Base-by-base conservation (phyloP, 1,140 invertebrate genomes). In the Drosophila novamexicana region DNA sequence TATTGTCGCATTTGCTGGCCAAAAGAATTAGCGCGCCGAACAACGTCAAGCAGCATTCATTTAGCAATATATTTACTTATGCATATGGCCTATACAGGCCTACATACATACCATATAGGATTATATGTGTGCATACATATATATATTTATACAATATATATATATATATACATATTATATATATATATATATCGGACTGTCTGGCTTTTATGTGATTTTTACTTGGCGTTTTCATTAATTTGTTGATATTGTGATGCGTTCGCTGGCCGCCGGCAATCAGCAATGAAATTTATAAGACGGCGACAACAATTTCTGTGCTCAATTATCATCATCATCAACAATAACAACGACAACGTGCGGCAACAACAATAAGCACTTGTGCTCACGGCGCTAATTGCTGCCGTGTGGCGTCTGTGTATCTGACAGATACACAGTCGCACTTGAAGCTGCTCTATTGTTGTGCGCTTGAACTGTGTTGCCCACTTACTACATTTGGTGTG, bases 1-100 rank as follows among this genome's bases (percentile, higher is more conserved):
- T 90, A 90, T 90, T 90, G 85, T 89, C 85, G 85, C 85, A 80
- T 88, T 88, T 84, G 81, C 81, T 86, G 81, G 84, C 76, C 83
- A 88, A 89, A 89, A 78, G 84, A 89, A 89, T 89, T 89, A 84
- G 84, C 84, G 84, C 84, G 80, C 69, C 58, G 63, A 86, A 75
- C 77, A 67, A 64, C 84, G 76, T 83, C 73, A 79, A 84, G 66
- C 82, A 71, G 69, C 75, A 84, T 85, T 77, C 40, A 57, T 58
- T 72, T 56, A 32, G 61, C 45, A 42, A 53, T 61, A 74, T 61
- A 72, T 47, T 58, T 72, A 69, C 64, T 54, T 59, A 44, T 45
- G 53, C 40, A 44, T 65, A 44, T 65, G 18, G 47, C 34, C 47
- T 29, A 53, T 53, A 37, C 52, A 74, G 58, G 68, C 78, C 37